Base-by-base conservation (phyloP, 30 jellyfish, hydroid and myxozoan species). In the Cassiopea andromeda region DNA sequence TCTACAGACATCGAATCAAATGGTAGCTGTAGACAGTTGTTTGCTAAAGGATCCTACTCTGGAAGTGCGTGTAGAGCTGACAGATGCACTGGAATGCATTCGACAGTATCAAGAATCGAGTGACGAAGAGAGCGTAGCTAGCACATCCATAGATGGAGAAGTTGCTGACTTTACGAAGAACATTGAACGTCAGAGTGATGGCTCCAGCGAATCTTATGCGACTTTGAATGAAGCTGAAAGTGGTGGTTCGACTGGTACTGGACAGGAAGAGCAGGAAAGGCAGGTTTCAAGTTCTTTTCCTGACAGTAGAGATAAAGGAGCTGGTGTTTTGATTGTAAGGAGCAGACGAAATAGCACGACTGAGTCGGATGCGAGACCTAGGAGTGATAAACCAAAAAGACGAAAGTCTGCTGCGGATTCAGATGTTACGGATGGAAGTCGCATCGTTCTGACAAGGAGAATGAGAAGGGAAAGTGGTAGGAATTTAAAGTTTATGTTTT, bases 381-480 rank as follows among this genome's bases (percentile, higher is more conserved):
- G 68, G 72, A 49, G 19, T 1, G 86, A 60, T 5, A 67, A 45
- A 14, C 77, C 74, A 48, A 87, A 87, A 70, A 48, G 94, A 61
- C 78, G 76, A 61, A 75, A 46, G 83, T 75, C 83, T 9, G 47
- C 83, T 1, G 64, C 83, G 1, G 83, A 75, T 46, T 75, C 83
- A 16, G 83, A 75, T 8, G 38, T 44, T 1, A 58, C 27, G n/a
- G 83, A 75, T 75, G 83, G 69, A 1, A 75, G 69, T 44, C 87
- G 19, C 54, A 13, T 69, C 50, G 94, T 77, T 1, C 68, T 87
- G 10, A 87, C 94, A 49, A 67, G 94, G 46, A 78, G 94, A 45
- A 87, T 61, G 89, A 73, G 89, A 44, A 66, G 86, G 54, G 83
- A 87, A 17, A 59, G 47, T 73, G 93, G 93, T 85, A 43, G 10